Evolutionary conservation across 2,888 invertebrate species (phyloP), one percentile per base, ranked within the genome.

Genomic region (Andrena dorsata): DNA sequence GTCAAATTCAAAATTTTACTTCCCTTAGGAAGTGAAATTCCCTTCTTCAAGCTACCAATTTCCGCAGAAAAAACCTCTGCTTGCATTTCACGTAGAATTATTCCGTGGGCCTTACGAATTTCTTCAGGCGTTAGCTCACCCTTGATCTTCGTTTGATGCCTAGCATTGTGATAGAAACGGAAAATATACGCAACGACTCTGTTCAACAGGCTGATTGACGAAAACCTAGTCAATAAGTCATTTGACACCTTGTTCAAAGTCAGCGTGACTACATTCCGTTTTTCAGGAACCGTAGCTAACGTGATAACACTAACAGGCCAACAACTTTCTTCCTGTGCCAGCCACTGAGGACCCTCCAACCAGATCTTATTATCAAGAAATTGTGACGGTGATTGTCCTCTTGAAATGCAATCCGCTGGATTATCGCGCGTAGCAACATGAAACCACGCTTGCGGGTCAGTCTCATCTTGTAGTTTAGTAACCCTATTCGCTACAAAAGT

Each of bases 361-460:
- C 74, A 74, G 1, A 66, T 0, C 0, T 23, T 3, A 20, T 61
- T 51, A 2, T 69, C 20, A 1, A 76, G 0, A 7, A 69, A 10
- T 4, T 68, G 47, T 47, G 16, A 13, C 16, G 47, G 47, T 47
- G 47, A 13, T 47, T 13, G 16, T 3, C 47, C 76, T 2, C 70
- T 41, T 4, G 70, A 76, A 7, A 76, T 6, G 3, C 28, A 56
- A 32, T 76, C 76, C 0, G 76, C 70, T 7, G 76, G 76, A 16
- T 76, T 76, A 20, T 69, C 69, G 2, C n/a, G 2, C 1, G 61
- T 32, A 3, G 49, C 1, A 10, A 63, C 61, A 23, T 69, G 69
- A 13, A 2, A 20, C 75, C 75, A 61, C 0, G 23, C 1, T 0
- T n/a, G 2, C 0, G 7, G 4, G 2, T 51, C 16, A 0, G 56